phyloP scores from a whole-genome alignment of 2,113 vertebrate species.

The Macroglossus sobrinus region DNA sequence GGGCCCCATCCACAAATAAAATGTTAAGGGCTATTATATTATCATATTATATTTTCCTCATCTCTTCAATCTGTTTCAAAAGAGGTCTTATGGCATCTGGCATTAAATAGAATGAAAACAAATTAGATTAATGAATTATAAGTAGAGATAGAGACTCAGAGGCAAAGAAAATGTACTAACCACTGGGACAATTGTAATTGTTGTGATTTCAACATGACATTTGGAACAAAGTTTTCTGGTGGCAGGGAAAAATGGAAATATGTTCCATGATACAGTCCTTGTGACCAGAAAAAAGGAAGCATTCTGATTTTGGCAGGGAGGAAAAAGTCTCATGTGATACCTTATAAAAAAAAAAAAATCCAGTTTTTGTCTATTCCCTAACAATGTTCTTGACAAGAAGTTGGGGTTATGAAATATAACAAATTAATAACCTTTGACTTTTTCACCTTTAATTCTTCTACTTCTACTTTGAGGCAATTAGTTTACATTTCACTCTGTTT shows the following conservation, averaged over 20 bases:
- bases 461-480: not conserved
- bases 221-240: not conserved
- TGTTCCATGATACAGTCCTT: not conserved
- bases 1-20: not conserved
- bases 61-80: not conserved
- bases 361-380: not conserved
- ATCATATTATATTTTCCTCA: not conserved
- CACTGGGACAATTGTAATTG: not conserved
- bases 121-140: not conserved
- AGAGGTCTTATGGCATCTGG: not conserved
- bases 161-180: not conserved
- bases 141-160: not conserved
- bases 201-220: not conserved
- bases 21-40: not conserved
- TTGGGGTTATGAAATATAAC: not conserved
- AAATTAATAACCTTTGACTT: not conserved
- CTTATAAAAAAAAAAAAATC: not conserved
- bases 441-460: not conserved
- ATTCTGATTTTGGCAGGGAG: not conserved
- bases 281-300: not conserved
- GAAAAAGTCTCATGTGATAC: not conserved
- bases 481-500: not conserved
- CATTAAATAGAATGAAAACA: not conserved
- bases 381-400: slow-evolving; percentile 1
- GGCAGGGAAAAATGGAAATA: not conserved